phyloP scores from a whole-genome alignment of 2,797 vertebrate genomes.

The Cephalopachus bancanus region DNA sequence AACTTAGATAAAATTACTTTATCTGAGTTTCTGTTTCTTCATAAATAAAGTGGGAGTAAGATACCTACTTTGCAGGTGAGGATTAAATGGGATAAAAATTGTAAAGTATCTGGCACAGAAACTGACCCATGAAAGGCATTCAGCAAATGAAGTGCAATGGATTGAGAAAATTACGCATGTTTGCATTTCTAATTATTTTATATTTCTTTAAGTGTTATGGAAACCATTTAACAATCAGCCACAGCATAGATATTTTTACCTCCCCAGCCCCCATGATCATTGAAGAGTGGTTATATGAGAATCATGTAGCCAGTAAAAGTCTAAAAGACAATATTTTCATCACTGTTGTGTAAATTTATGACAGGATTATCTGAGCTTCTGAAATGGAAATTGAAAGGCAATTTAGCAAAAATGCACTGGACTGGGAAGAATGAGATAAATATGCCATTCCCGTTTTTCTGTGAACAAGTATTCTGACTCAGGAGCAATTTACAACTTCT shows the following conservation, averaged over 20 bases:
- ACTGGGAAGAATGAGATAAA: background rate
- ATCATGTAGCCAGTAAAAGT: background rate
- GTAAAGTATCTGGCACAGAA: background rate
- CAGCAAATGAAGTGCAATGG: background rate
- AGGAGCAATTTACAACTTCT: background rate
- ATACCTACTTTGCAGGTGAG: background rate
- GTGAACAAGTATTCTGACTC: background rate
- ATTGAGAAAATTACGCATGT: background rate
- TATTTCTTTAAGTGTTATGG: background rate
- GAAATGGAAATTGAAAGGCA: conserved; percentile 28
- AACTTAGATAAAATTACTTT: background rate
- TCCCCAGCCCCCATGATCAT: background rate
- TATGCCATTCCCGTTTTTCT: background rate
- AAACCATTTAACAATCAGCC: conserved; percentile 27
- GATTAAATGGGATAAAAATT: background rate
- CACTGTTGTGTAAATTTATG: background rate
- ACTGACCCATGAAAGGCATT: background rate
- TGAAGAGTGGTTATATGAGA: conserved; percentile 30
- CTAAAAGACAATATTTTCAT: background rate
- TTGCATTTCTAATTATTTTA: background rate
- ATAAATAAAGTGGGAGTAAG: background rate
- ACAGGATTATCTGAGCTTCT: conserved; percentile 50
- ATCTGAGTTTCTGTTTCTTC: conserved; percentile 44
- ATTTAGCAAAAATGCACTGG: background rate
- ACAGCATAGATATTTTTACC: conserved; percentile 25